Evolutionary conservation across 2,113 vertebrate genomes (phyloP), one percentile per base, ranked within the genome.

Genomic region (Taxidea taxus): DNA sequence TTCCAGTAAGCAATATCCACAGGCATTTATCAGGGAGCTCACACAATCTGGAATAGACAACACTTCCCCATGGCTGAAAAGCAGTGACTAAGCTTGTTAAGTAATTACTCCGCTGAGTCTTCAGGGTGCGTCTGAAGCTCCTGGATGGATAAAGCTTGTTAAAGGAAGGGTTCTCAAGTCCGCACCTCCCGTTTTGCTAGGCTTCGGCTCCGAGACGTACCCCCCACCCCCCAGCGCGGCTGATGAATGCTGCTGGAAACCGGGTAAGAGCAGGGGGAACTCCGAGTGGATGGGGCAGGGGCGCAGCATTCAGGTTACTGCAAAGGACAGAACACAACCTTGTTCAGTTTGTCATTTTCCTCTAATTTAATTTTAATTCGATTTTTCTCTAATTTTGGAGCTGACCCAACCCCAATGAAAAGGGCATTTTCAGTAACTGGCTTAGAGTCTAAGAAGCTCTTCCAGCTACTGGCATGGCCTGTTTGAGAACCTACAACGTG

Each of bases 261-360:
- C 1, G 14, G 20, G 4, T 20, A 7, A 5, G 0, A 0, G 4
- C 18, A 0, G 4, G 23, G 18, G 23, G 5, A 27, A 8, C 10
- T 42, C 42, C 1, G 0, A 18, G 2, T 2, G 6, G 6, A n/a
- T n/a, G n/a, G n/a, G n/a, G n/a, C n/a, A n/a, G 42, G 34, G 13
- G 16, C 3, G 29, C 18, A 0, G 3, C 49, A 10, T 11, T 29
- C 2, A 25, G 13, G 15, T 10, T 16, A 15, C 11, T 6, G 20
- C 15, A 21, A 74, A 47, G 37, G 10, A 29, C 15, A 39, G 8
- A 68, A 16, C 0, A 6, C 11, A 37, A 4, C 42, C 12, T 10
- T 29, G 21, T 56, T 7, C 1, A 2, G 6, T 39, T 64, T 81
- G n/a, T 12, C 12, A 51, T 1, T 54, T 72, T 47, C 27, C 21